These are phyloP conservation scores for Cheilosia vernalis DNA, from an alignment of 2,888 invertebrate genomes.

Conservation along the genomic window DNA sequence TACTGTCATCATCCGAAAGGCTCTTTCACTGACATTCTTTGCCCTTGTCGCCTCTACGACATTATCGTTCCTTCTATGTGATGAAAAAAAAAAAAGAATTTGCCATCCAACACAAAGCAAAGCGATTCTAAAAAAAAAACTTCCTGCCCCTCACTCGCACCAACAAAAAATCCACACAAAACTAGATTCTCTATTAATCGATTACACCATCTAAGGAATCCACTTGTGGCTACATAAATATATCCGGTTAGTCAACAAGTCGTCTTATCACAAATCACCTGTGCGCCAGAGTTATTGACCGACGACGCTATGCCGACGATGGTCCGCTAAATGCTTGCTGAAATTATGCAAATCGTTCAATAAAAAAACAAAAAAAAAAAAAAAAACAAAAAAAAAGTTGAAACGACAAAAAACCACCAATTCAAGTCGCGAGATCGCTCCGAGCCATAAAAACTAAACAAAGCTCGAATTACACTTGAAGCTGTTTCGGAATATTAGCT, in stretches of 20 bases:
- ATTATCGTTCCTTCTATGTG: too few species aligned
- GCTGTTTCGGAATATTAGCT: slow-evolving; percentile 9
- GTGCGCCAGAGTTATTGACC: slow-evolving; percentile 45
- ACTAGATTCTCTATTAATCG: slow-evolving; percentile 24
- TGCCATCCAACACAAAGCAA: too few species aligned
- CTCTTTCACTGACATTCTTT: too few species aligned
- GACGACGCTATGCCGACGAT: slow-evolving; percentile 2
- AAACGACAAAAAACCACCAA: not conserved
- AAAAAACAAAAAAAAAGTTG: not conserved
- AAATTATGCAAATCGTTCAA: slow-evolving; percentile 40
- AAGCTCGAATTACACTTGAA: slow-evolving; percentile 16
- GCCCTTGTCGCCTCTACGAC: too few species aligned
- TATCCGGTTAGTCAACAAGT: slow-evolving; percentile 44
- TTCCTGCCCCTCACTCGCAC: too few species aligned
- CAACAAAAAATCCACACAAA: not conserved
- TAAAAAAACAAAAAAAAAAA: not conserved
- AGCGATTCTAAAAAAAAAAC: too few species aligned
- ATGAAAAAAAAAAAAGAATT: too few species aligned
- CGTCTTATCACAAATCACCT: slow-evolving; percentile 32
- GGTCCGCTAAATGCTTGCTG: slow-evolving; percentile 30
- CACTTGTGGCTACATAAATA: slow-evolving; percentile 10
- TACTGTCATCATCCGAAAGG: too few species aligned
- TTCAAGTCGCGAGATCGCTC: slow-evolving; percentile 15
- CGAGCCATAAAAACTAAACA: slow-evolving; percentile 12
- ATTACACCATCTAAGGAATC: slow-evolving; percentile 13